Evolutionary conservation across 2,113 vertebrate species (phyloP).

Genomic region (Peucedramus taeniatus): DNA sequence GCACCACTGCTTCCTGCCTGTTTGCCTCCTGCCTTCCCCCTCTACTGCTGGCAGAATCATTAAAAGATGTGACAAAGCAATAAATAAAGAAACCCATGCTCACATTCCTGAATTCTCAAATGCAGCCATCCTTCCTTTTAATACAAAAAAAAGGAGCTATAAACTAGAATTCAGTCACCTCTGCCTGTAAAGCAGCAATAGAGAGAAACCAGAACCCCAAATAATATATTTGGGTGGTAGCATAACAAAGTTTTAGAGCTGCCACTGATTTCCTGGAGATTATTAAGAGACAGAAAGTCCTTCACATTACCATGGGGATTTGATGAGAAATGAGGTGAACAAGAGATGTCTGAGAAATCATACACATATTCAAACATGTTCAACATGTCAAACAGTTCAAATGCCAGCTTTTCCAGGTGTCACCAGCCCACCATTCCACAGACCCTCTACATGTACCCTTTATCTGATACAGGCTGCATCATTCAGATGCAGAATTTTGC

Average conservation of each 20-base stretch:
- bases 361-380: neutral
- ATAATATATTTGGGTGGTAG: neutral
- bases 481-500: neutral
- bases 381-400: neutral
- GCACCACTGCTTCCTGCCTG: neutral
- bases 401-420: neutral
- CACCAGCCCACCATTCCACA: neutral
- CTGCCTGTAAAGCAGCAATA: neutral
- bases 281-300: neutral
- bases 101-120: neutral
- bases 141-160: neutral
- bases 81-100: neutral
- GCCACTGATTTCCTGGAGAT: neutral
- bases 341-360: neutral
- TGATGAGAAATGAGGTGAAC: neutral
- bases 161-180: neutral
- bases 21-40: neutral
- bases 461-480: neutral
- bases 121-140: neutral
- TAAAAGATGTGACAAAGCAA: neutral
- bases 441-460: no score
- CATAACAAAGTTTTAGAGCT: neutral
- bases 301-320: neutral
- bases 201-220: neutral
- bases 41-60: neutral